Base-by-base conservation (phyloP, 2,888 invertebrate genomes). In the Disparrhopalites patrizii region DNA sequence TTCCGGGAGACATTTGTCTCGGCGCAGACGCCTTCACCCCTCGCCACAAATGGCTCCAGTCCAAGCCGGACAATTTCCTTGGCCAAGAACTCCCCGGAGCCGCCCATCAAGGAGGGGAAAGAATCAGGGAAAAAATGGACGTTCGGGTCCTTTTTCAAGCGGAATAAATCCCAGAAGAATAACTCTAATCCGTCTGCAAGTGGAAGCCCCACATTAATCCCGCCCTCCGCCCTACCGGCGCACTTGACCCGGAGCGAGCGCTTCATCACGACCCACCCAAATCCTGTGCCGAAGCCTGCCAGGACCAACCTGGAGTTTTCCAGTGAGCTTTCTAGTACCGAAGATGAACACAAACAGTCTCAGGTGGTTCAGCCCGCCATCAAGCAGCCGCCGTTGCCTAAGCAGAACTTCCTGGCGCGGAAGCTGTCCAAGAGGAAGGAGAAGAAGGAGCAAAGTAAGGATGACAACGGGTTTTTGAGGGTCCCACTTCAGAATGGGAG, bases 91-190 rank as follows among this genome's bases (percentile, higher is more conserved):
- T 18, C 28, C 27, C 15, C 56, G 20, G 18, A 18, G 20, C 20
- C 30, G 57, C 36, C 51, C 50, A 60, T 58, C 51, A 30, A 65
- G 56, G 55, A 65, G 60, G 23, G 56, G 50, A 65, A 43, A 51
- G 36, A 67, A n/a, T 28, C 56, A 13, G 58, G 38, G 81, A 78
- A 79, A 81, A 75, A 76, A 70, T 91, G 91, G 91, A 88, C 89
- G 8, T 84, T 91, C 50, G 90, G 91, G 7, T 88, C 87, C 75
- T 82, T 91, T 2, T 88, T 91, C 77, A 56, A 57, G n/a, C 23
- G 43, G 38, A 63, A 63, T 25, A 23, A 40, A n/a, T 57, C 31
- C 18, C 18, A 4, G 5, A 57, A 55, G 40, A 50, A 31, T 43
- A 57, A 31, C 15, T 47, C 13, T 23, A 65, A 65, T 40, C 18